Conservation (phyloP, 1,140 invertebrate genomes). For the Babylonia areolata region DNA sequence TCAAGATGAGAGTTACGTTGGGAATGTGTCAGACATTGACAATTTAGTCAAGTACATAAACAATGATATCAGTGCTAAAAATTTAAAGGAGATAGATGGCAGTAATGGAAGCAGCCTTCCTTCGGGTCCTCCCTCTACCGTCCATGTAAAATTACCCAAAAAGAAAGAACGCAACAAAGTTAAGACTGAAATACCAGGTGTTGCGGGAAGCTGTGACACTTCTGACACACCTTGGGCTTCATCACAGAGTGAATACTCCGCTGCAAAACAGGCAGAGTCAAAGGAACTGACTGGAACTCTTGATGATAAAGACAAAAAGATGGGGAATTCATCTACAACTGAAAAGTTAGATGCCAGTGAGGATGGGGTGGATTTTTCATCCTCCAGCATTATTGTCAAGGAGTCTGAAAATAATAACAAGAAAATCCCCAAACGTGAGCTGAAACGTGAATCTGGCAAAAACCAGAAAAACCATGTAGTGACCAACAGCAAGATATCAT, state of each 20-base stretch:
- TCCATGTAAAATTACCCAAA: slow-evolving; percentile 39
- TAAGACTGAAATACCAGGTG: slow-evolving; percentile 36
- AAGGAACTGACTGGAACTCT: not conserved
- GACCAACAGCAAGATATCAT: not conserved
- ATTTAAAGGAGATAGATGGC: slow-evolving; percentile 41
- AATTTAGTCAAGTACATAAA: slow-evolving; percentile 63
- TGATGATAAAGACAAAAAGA: slow-evolving; percentile 27
- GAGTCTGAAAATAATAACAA: not conserved
- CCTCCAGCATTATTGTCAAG: not conserved
- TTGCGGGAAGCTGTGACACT: slow-evolving; percentile 34
- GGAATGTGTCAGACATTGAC: slow-evolving; percentile 54
- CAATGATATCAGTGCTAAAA: slow-evolving; percentile 54
- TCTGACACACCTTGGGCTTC: not conserved
- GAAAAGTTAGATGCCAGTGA: not conserved
- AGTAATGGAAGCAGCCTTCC: not conserved
- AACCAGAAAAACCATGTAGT: not conserved
- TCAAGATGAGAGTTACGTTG: slow-evolving; percentile 61
- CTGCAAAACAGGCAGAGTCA: not conserved
- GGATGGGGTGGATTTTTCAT: not conserved
- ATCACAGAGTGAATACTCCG: not conserved
- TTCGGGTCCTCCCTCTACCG: slow-evolving; percentile 12
- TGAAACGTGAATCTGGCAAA: not conserved
- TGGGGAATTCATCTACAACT: slow-evolving; percentile 56
- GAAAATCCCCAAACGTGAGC: not conserved
- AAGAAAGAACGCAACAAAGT: slow-evolving; percentile 61